Conservation (phyloP, 2,113 vertebrate genomes). For the Heloderma charlesbogerti region DNA sequence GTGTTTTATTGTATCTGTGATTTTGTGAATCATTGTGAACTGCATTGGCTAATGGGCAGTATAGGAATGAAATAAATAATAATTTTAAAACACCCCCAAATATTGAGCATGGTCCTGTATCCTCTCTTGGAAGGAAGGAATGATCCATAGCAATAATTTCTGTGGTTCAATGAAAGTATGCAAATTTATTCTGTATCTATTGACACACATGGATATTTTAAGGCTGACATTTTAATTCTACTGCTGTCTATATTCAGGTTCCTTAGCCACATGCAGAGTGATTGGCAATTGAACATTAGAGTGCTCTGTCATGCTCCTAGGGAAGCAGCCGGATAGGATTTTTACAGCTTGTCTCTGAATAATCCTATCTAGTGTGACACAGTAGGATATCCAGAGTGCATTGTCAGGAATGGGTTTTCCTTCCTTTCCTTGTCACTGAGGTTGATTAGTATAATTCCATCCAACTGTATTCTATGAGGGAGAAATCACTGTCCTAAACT, state of each 20-base stretch:
- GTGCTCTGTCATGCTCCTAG: neutral
- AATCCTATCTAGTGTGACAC: neutral
- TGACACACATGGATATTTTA: neutral
- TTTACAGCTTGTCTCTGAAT: neutral
- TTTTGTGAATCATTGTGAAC: too few species aligned
- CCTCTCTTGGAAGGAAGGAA: neutral
- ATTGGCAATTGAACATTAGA: conserved; percentile 33
- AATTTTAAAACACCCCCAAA: too few species aligned
- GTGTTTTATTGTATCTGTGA: too few species aligned
- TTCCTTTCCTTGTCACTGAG: neutral
- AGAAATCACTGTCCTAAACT: neutral
- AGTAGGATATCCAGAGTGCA: neutral
- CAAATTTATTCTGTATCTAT: neutral
- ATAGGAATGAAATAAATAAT: neutral
- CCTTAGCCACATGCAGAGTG: neutral
- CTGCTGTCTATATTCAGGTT: neutral
- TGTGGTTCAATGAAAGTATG: neutral
- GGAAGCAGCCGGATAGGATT: conserved; percentile 6
- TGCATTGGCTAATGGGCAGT: too few species aligned
- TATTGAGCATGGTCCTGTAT: neutral
- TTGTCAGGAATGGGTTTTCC: conserved; percentile 1
- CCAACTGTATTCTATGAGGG: neutral
- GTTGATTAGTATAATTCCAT: conserved; percentile 20
- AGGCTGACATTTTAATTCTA: conserved; percentile 5
- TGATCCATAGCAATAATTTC: neutral